Evolutionary conservation across 2,797 vertebrate genomes (phyloP).

Genomic region (Gephyroberyx darwinii): DNA sequence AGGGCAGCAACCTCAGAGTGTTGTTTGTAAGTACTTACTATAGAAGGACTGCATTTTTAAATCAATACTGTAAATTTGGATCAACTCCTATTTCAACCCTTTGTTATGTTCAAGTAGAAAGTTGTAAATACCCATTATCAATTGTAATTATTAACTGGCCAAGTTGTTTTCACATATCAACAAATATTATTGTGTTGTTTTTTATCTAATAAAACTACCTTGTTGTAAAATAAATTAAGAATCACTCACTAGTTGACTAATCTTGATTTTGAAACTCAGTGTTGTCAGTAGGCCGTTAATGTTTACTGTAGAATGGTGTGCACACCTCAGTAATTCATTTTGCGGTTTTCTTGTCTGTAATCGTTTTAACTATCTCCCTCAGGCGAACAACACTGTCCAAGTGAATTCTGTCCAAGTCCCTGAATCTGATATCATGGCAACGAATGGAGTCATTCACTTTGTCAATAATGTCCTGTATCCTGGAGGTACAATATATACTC

Average conservation of each 20-base stretch:
- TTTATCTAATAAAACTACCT: constrained; percentile 10
- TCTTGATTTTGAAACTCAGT: constrained; percentile 1
- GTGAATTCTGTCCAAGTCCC: constrained; percentile 89
- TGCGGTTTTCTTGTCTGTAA: constrained; percentile 37
- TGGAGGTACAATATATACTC: constrained; percentile 79
- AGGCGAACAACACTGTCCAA: constrained; percentile 88
- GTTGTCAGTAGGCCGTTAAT: background rate
- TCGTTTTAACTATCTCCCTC: constrained; percentile 45
- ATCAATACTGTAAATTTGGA: background rate
- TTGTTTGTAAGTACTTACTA: constrained; percentile 84
- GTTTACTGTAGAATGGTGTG: background rate
- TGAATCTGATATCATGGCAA: constrained; percentile 91
- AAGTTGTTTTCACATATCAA: background rate
- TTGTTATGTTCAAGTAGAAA: background rate
- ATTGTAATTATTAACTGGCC: background rate
- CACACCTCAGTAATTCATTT: constrained; percentile 9
- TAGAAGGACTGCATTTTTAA: background rate
- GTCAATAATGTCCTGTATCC: constrained; percentile 91
- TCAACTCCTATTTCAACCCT: background rate
- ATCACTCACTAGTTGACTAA: background rate
- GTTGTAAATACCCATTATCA: background rate
- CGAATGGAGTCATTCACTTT: constrained; percentile 93
- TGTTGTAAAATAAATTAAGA: too few relatives aligned
- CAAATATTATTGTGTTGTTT: background rate
- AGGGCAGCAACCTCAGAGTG: constrained; percentile 90